A percentile compares a stretch with the other conserved stretches of the same genome.
Conservation (phyloP, 1,140 invertebrate genomes). For the Camponotus pennsylvanicus region DNA sequence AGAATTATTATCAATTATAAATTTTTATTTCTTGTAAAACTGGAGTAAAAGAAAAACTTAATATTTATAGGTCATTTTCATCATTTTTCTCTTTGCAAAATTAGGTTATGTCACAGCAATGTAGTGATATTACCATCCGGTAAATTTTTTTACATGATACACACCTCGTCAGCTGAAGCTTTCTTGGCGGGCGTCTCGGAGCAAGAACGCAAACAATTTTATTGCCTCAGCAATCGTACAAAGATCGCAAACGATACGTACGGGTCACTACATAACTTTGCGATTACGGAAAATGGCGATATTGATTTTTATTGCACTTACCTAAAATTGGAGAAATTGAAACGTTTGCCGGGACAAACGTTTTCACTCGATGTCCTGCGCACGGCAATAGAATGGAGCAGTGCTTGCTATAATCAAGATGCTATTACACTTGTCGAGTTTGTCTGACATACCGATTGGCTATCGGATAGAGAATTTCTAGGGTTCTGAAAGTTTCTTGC, state of each 20-base stretch:
- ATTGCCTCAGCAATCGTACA: not conserved
- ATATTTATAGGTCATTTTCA: no score
- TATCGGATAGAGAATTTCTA: no score
- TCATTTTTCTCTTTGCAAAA: not conserved
- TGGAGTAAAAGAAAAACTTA: not conserved
- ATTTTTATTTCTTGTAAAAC: not conserved
- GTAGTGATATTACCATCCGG: not conserved
- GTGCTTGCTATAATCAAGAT: no score
- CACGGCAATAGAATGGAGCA: not conserved
- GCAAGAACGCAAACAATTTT: not conserved
- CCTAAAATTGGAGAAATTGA: conserved; percentile 32
- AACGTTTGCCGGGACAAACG: conserved; percentile 42
- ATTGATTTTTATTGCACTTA: conserved; percentile 42
- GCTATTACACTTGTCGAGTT: no score
- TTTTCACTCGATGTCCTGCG: not conserved
- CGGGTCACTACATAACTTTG: not conserved
- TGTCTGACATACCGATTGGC: no score
- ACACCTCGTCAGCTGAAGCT: not conserved
- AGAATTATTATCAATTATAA: not conserved
- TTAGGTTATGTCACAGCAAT: conserved; percentile 24
- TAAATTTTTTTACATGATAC: not conserved
- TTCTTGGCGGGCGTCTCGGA: not conserved
- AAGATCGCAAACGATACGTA: not conserved
- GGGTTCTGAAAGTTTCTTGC: no score
- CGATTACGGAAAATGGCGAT: not conserved